phyloP scores from a whole-genome alignment of 64 coral and sea anemone genomes.

The Actinia equina region DNA sequence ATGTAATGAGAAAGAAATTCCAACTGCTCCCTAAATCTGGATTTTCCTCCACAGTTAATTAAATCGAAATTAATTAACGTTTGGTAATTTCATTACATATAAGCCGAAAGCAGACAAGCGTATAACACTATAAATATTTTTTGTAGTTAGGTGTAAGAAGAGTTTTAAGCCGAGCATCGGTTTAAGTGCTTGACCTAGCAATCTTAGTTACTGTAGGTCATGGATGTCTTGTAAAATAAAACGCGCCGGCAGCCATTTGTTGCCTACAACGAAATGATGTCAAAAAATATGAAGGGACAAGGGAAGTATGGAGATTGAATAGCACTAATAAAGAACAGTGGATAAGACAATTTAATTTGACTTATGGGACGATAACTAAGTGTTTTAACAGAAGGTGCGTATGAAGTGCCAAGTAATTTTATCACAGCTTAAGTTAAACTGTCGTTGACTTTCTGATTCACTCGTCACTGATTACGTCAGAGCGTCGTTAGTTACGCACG shows the following conservation, averaged over 20 bases:
- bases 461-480: not conserved
- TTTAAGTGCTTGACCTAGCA: not conserved
- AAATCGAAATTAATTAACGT: no score
- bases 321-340: not conserved
- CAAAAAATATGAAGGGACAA: not conserved
- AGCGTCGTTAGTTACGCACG: not conserved
- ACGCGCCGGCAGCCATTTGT: not conserved
- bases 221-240: not conserved
- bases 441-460: not conserved
- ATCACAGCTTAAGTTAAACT: not conserved
- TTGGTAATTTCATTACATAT: not conserved
- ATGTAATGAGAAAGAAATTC: no score
- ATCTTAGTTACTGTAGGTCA: not conserved
- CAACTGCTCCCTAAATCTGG: no score
- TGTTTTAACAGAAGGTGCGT: not conserved
- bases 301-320: not conserved
- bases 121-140: no score
- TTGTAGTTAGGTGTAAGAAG: no score
- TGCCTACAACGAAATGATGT: not conserved
- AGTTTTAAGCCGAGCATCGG: not conserved
- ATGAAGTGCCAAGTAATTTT: not conserved
- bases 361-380: not conserved
- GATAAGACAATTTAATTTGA: not conserved
- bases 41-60: no score
- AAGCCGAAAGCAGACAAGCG: no score